Base-by-base conservation (phyloP, 2,888 invertebrate species). In the Thyatira batis region DNA sequence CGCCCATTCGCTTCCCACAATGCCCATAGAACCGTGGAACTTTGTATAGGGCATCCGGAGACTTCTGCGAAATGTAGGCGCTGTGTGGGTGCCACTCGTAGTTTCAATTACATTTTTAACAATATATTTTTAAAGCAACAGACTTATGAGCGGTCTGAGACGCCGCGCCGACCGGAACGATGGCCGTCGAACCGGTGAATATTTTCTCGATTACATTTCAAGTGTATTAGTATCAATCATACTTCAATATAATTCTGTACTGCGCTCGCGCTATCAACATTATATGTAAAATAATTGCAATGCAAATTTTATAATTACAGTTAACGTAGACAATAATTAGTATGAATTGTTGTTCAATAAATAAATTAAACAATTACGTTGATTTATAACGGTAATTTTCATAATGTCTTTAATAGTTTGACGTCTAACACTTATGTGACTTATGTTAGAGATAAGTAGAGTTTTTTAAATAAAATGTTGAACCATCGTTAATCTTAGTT, bases 1-100 rank as follows among this genome's bases (percentile, higher is more conserved):
- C 89, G 86, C 85, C 84, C 86, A 85, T 85, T 84, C 80, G 78
- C 84, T 78, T 76, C 86, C 85, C 86, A 87, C 89, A 87, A 88
- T 85, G 70, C 71, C 78, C 80, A 84, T 84, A 83, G 76, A 68
- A 67, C 5, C 28, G 48, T 39, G 27, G 11, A 33, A 23, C 65
- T 62, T 63, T 62, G 64, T 64, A 63, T 57, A 58, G 39, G 39
- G 57, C 67, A 60, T 69, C 66, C 69, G 65, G 68, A 79, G 77
- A 85, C 87, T 85, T 85, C 86, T 82, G 77, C 82, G 84, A 87
- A 85, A 76, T 77, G 87, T 88, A 85, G 88, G 88, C 87, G 86
- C 77, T 63, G 81, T 76, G 87, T 87, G 86, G 85, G 85, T 66
- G 81, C 71, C 52, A 50, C 54, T 49, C 53, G 49, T 63, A 60